A percentile compares a stretch with the other conserved stretches of the same genome.
These are phyloP conservation scores for Eucriotettix oculatus DNA, from an alignment of 2,888 invertebrate genomes.

Conservation along the genomic window DNA sequence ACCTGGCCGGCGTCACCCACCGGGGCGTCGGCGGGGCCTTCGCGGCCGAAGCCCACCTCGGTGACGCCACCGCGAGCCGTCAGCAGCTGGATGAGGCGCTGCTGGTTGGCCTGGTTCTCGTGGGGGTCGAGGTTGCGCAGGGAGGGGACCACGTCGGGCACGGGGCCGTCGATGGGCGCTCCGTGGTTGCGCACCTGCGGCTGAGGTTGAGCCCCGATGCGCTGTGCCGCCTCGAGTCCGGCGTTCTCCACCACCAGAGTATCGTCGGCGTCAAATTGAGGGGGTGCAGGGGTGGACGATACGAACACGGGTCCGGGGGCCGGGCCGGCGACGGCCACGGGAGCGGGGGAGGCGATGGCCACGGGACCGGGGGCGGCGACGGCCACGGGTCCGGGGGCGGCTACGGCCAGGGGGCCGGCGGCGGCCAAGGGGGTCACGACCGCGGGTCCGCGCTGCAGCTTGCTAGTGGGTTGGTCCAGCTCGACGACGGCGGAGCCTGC, in stretches of 20 bases:
- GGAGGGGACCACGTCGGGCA: conserved; percentile 18
- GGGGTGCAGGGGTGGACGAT: conserved; percentile 10
- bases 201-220: conserved; percentile 2
- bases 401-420: conserved; percentile 16
- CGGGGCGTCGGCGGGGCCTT: conserved; percentile 21
- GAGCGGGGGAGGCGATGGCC: conserved; percentile 9
- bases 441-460: conserved; percentile 32
- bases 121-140: conserved; percentile 21
- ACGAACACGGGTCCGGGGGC: conserved; percentile 13
- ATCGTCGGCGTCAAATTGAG: conserved; percentile 18
- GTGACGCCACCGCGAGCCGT: conserved; percentile 24
- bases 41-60: conserved; percentile 23
- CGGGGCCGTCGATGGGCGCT: conserved; percentile 12
- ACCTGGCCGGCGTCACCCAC: conserved; percentile 30
- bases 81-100: conserved; percentile 32
- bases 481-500: conserved; percentile 42
- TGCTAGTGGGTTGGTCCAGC: conserved; percentile 38
- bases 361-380: conserved; percentile 6
- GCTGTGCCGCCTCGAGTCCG: conserved; percentile 5
- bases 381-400: conserved; percentile 6
- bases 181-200: conserved; percentile 14
- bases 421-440: conserved; percentile 22
- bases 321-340: conserved; percentile 12
- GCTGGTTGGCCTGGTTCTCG: conserved; percentile 27
- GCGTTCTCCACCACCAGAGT: conserved; percentile 22